Conservation (phyloP, 2,888 invertebrate genomes). For the Pachliopta kotzebuea region DNA sequence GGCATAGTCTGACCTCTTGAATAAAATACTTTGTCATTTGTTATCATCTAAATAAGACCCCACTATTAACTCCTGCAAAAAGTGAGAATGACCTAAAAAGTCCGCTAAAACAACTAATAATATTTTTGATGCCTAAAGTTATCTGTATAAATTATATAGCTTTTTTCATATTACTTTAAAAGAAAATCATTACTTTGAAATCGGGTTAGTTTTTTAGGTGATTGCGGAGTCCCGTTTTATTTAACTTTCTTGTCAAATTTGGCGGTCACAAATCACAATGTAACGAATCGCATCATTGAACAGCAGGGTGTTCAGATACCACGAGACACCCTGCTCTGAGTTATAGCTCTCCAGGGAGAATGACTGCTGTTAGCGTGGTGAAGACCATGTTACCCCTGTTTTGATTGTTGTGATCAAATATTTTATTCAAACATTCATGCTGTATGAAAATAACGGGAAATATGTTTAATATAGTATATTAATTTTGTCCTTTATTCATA, state of each 20-base stretch:
- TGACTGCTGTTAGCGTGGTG: slow-evolving; percentile 31
- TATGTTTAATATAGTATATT: neutral
- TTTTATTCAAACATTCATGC: neutral
- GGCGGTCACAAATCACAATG: slow-evolving; percentile 14
- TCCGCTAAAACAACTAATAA: too few species aligned
- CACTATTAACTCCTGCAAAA: too few species aligned
- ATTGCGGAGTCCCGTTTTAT: neutral
- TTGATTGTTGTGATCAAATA: slow-evolving; percentile 13
- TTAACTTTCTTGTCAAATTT: slow-evolving; percentile 5
- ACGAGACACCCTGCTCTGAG: slow-evolving; percentile 34
- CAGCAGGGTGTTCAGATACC: slow-evolving; percentile 5
- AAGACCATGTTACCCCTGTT: slow-evolving; percentile 25
- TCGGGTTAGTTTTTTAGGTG: neutral
- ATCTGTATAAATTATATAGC: too few species aligned
- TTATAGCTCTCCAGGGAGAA: slow-evolving; percentile 42
- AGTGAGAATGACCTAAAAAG: too few species aligned
- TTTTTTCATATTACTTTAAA: neutral
- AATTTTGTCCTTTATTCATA: neutral
- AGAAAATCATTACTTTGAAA: neutral
- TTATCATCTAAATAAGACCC: too few species aligned
- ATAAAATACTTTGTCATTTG: too few species aligned
- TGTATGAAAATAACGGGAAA: neutral
- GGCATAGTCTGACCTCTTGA: too few species aligned
- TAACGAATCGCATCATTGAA: slow-evolving; percentile 31
- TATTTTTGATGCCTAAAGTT: too few species aligned